Conservation (phyloP, 2,113 vertebrate species). For the Eurystomus gularis region DNA sequence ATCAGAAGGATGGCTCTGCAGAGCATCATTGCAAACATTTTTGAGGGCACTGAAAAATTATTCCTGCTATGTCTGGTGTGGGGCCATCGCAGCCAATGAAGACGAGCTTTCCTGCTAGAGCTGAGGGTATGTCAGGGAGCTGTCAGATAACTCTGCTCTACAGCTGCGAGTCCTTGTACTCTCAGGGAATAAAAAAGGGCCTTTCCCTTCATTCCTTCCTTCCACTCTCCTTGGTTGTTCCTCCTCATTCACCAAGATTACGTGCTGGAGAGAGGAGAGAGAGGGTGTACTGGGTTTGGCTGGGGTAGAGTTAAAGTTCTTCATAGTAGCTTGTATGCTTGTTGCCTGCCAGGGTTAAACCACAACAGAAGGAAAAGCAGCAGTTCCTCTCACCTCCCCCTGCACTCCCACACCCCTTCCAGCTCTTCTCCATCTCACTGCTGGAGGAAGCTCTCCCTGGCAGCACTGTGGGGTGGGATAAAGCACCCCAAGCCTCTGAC, state of each 20-base stretch:
- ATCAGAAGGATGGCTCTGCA: neutral
- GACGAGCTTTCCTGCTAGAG: neutral
- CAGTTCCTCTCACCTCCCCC: neutral
- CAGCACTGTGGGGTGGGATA: neutral
- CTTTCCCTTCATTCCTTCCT: neutral
- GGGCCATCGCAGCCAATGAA: neutral
- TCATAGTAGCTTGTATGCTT: neutral
- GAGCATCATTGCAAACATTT: neutral
- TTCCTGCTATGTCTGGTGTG: neutral
- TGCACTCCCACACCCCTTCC: neutral
- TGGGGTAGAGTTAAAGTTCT: neutral
- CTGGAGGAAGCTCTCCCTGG: neutral
- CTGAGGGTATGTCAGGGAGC: neutral
- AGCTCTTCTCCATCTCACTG: neutral
- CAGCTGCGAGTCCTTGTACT: neutral
- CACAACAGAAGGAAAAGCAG: neutral
- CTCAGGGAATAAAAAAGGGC: neutral
- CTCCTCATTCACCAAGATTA: neutral
- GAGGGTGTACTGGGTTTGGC: neutral
- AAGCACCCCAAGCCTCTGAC: fast-evolving
- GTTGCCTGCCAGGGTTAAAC: neutral
- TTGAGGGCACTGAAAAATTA: neutral
- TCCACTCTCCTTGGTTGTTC: neutral
- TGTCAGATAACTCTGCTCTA: neutral
- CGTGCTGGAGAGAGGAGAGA: neutral